Evolutionary conservation across 2,797 vertebrate species (phyloP).

Genomic region (Labroides dimidiatus): DNA sequence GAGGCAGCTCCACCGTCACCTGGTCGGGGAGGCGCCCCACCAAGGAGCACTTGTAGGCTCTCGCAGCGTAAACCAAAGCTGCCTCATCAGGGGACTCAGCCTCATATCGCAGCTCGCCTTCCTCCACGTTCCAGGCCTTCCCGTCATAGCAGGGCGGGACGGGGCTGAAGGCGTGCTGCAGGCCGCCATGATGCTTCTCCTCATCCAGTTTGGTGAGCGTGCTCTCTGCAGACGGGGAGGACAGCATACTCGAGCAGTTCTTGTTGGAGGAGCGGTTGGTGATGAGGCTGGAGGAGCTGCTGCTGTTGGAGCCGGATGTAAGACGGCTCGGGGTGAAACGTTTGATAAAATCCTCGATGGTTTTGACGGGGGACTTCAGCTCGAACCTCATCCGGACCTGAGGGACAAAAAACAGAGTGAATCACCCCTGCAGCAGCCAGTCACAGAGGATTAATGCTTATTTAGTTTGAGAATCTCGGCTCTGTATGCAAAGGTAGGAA

Average conservation of each 20-base stretch:
- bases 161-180: slow-evolving; percentile 81
- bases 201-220: slow-evolving; percentile 89
- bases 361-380: slow-evolving; percentile 96
- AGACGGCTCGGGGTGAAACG: slow-evolving; percentile 94
- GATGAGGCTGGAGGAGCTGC: slow-evolving; percentile 89
- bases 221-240: slow-evolving; percentile 86
- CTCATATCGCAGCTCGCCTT: slow-evolving; percentile 92
- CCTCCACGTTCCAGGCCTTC: slow-evolving; percentile 56
- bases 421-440: neutral
- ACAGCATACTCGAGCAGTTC: slow-evolving; percentile 82
- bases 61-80: slow-evolving; percentile 94
- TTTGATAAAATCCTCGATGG: slow-evolving; percentile 96
- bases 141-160: slow-evolving; percentile 56
- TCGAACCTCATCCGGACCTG: slow-evolving; percentile 92
- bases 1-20: slow-evolving; percentile 94
- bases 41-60: slow-evolving; percentile 93
- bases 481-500: no score
- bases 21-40: slow-evolving; percentile 93
- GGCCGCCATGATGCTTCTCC: slow-evolving; percentile 66
- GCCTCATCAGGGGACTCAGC: slow-evolving; percentile 97
- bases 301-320: slow-evolving; percentile 91
- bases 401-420: neutral
- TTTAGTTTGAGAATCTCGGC: no score
- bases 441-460: no score
- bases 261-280: slow-evolving; percentile 86